Evolutionary conservation across 2,113 vertebrate species (phyloP), one percentile per base, ranked within the genome.

Genomic region (Centropus unirufus): DNA sequence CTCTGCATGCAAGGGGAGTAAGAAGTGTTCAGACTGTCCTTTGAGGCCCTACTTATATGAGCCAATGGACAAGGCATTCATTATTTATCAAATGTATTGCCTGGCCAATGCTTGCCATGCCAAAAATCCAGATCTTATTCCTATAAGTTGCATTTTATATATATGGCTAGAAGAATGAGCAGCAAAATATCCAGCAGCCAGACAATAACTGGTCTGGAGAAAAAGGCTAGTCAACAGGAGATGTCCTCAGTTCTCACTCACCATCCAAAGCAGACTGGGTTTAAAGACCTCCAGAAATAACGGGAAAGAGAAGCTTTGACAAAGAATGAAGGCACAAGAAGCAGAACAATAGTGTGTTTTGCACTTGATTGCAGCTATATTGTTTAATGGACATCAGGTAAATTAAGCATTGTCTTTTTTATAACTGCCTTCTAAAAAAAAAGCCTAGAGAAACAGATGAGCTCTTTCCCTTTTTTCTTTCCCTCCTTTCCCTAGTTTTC

Each of bases 331-430:
- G 44, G 8, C 5, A 3, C 11, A 39, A 68, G 19, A 44, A 34
- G 26, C 73, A 15, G 36, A 94, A 70, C 5, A 0, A 36, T 40
- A 59, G 23, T 19, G 8, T 21, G 8, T 14, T 72, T 62, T 72
- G 32, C 11, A 36, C 30, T 21, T 39, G 9, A n/a, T 22, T 39
- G 19, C 15, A 76, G 18, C 6, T 88, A 6, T 26, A 24, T 26
- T 81, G 51, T 49, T 83, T 88, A 93, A 92, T 36, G 34, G 58
- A 29, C 40, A 81, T 42, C 8, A 83, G 9, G 16, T 7, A 87
- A 86, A 94, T 78, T 68, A 88, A 20, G 34, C 93, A 46, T 8
- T 85, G 34, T 69, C 24, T 69, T n/a, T 23, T 89, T 80, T 79
- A 82, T 49, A 85, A 58, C 22, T 51, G 29, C 20, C 16, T 46